These are phyloP conservation scores for Setipinna tenuifilis DNA, from an alignment of 2,797 vertebrate species.

Conservation along the genomic window DNA sequence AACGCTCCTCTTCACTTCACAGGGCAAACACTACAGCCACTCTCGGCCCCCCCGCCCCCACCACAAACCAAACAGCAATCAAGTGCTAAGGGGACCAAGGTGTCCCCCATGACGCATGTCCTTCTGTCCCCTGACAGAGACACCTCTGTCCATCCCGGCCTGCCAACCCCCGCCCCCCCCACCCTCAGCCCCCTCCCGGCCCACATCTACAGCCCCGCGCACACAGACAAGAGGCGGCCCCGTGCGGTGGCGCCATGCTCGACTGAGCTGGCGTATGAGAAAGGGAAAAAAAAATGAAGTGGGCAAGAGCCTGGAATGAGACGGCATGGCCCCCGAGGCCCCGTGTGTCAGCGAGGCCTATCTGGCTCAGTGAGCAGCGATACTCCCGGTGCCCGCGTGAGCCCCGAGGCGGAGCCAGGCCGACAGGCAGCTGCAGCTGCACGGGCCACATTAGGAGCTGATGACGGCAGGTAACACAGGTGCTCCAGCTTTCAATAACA, in stretches of 20 bases:
- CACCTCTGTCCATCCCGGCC: not conserved
- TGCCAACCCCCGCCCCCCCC: not conserved
- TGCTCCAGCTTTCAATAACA: conserved; percentile 61
- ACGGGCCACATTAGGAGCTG: conserved; percentile 60
- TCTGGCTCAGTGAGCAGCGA: conserved; percentile 42
- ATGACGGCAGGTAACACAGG: conserved; percentile 71
- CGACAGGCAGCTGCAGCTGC: conserved; percentile 63
- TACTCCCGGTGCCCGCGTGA: conserved; percentile 55
- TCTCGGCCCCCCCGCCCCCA: conserved; percentile 36
- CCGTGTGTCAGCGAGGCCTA: conserved; percentile 1
- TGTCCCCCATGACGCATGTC: not conserved
- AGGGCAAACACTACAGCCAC: conserved; percentile 41
- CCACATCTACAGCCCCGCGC: not conserved
- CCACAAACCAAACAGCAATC: conserved; percentile 44
- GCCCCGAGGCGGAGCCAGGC: conserved; percentile 46
- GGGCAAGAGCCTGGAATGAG: conserved; percentile 62
- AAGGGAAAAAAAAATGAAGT: no score
- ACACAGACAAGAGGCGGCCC: conserved; percentile 1
- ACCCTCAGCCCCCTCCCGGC: no score
- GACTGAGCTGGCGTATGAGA: not conserved
- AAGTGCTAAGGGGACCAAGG: conserved; percentile 25
- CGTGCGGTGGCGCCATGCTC: not conserved
- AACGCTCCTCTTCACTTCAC: conserved; percentile 43
- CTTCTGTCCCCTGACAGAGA: conserved; percentile 7
- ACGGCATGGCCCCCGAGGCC: conserved; percentile 54